Evolutionary conservation across 1,140 invertebrate genomes (phyloP).

Genomic region (Drosophila azteca): DNA sequence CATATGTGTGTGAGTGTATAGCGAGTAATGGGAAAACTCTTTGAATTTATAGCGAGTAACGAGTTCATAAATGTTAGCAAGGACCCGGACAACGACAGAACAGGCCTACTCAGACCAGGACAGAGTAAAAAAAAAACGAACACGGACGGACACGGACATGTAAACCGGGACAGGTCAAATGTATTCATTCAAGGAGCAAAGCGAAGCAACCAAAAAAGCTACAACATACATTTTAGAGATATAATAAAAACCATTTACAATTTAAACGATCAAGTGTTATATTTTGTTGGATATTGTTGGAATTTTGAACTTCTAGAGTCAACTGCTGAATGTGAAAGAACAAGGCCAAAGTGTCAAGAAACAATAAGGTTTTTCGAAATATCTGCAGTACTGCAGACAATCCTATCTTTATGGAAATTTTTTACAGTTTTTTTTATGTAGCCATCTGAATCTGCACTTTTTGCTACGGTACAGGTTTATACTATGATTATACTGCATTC

Average conservation of each 20-base stretch:
- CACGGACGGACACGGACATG: neutral
- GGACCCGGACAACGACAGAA: no score
- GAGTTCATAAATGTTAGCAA: slow-evolving; percentile 72
- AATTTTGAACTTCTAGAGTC: neutral
- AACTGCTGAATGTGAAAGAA: neutral
- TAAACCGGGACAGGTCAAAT: slow-evolving; percentile 30
- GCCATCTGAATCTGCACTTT: no score
- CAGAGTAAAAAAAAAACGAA: slow-evolving; percentile 9
- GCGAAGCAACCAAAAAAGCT: slow-evolving; percentile 25
- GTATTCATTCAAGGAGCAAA: slow-evolving; percentile 45
- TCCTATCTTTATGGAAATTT: no score
- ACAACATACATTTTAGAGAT: slow-evolving; percentile 56
- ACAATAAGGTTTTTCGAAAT: no score
- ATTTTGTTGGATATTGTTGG: neutral
- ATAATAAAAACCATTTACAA: slow-evolving; percentile 65
- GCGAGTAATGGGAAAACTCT: slow-evolving; percentile 54
- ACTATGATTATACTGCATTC: no score
- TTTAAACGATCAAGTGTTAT: slow-evolving; percentile 12
- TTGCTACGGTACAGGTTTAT: no score
- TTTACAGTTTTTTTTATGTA: no score
- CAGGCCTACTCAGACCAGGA: neutral
- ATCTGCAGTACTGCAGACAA: no score
- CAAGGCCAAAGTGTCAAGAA: neutral
- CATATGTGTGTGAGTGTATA: slow-evolving; percentile 59
- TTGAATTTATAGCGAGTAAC: slow-evolving; percentile 77